Evolutionary conservation across 2,888 invertebrate genomes (phyloP).

Genomic region (Lomographa bimaculata): DNA sequence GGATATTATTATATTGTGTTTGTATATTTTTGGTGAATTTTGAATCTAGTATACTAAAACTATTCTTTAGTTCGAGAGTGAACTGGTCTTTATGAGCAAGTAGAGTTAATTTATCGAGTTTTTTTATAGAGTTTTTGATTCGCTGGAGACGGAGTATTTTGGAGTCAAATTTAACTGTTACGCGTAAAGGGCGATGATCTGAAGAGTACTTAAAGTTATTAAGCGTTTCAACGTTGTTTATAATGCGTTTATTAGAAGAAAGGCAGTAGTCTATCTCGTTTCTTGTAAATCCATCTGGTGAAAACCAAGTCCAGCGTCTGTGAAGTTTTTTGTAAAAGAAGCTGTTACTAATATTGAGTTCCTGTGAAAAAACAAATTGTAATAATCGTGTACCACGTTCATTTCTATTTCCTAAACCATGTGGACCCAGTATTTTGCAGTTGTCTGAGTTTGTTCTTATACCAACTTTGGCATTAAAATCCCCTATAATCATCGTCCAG

Average conservation of each 20-base stretch:
- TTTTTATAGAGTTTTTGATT: constrained; percentile 1
- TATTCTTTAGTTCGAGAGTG: neutral
- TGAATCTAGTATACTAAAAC: no score
- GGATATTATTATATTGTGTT: neutral
- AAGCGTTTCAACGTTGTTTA: neutral
- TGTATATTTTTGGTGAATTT: no score
- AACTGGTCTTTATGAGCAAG: neutral
- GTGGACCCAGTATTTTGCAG: constrained; percentile 6
- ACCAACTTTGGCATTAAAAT: constrained; percentile 17
- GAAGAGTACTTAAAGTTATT: neutral
- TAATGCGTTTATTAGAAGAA: neutral
- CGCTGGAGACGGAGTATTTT: neutral
- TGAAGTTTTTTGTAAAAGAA: constrained; percentile 15
- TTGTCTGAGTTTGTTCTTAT: constrained; percentile 2
- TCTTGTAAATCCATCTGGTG: constrained; percentile 1
- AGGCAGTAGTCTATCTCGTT: constrained; percentile 3
- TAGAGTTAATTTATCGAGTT: neutral
- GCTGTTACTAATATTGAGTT: constrained; percentile 9
- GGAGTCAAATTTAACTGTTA: neutral
- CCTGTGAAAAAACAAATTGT: no score
- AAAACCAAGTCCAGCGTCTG: constrained; percentile 15
- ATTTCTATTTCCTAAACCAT: no score
- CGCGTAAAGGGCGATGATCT: constrained; percentile 1
- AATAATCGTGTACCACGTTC: constrained; percentile 1
- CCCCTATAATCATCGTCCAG: constrained; percentile 14